Evolutionary conservation across 2,888 invertebrate genomes (phyloP).

Genomic region (Macrosiphum euphorbiae): DNA sequence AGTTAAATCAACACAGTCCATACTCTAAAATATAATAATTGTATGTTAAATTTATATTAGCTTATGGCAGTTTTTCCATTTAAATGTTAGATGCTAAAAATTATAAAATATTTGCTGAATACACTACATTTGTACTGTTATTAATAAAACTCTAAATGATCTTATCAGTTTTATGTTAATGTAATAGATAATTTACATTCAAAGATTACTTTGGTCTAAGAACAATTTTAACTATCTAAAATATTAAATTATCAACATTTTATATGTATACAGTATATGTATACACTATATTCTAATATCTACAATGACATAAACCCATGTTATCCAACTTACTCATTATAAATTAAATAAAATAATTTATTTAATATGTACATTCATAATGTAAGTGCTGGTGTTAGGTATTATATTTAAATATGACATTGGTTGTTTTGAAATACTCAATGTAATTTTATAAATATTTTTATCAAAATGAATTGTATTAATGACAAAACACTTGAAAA

Average conservation of each 20-base stretch:
- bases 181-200: not conserved
- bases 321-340: not conserved
- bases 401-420: not conserved
- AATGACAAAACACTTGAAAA: not conserved
- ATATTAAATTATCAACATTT: not conserved
- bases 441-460: not conserved
- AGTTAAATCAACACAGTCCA: slow-evolving; percentile 56
- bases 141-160: not conserved
- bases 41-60: not conserved
- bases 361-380: not conserved
- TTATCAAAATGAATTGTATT: slow-evolving; percentile 18
- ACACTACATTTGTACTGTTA: not conserved
- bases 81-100: not conserved
- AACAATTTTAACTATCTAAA: not conserved
- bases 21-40: slow-evolving; percentile 19
- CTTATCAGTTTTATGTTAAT: not conserved
- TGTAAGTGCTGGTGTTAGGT: not conserved
- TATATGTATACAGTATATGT: not conserved
- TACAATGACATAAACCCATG: not conserved
- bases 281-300: not conserved
- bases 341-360: not conserved
- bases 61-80: not conserved
- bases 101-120: not conserved
- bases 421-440: not conserved
- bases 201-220: not conserved